These are phyloP conservation scores for Drosophila niveifrons DNA, from an alignment of 2,888 invertebrate species.

Conservation along the genomic window DNA sequence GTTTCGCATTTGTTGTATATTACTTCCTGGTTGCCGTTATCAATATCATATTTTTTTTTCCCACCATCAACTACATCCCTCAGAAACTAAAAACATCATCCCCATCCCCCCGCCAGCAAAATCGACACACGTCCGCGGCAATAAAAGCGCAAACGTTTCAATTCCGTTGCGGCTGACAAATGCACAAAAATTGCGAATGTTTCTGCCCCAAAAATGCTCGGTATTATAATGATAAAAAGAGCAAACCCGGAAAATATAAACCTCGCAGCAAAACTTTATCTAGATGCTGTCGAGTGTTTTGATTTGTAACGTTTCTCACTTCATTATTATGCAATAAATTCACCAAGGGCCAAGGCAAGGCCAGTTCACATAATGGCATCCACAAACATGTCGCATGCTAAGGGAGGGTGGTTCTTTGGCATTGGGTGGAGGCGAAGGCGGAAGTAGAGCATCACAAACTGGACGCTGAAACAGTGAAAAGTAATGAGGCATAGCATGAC, in stretches of 20 bases:
- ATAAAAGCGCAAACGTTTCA: conserved; percentile 79
- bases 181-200: conserved; percentile 73
- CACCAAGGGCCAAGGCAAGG: conserved; percentile 47
- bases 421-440: conserved; percentile 23
- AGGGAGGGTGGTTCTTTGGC: conserved; percentile 49
- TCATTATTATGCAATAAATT: conserved; percentile 85
- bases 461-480: conserved; percentile 44
- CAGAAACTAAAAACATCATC: background rate
- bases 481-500: conserved; percentile 74
- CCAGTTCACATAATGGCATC: conserved; percentile 62
- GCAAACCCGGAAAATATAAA: conserved; percentile 27
- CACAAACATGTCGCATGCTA: conserved; percentile 46
- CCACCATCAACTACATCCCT: conserved; percentile 50
- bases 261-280: conserved; percentile 60
- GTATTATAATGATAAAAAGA: conserved; percentile 80
- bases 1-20: conserved; percentile 71
- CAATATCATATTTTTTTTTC: conserved; percentile 69
- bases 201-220: conserved; percentile 66
- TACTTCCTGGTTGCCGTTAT: conserved; percentile 61
- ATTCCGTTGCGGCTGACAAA: conserved; percentile 84
- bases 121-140: conserved; percentile 71
- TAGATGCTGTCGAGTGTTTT: conserved; percentile 84
- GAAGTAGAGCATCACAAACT: conserved; percentile 66
- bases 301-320: conserved; percentile 85
- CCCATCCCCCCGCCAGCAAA: conserved; percentile 31